Evolutionary conservation across 2,797 vertebrate species (phyloP), one percentile per base, ranked within the genome.

Genomic region (Rhyacichthys aspro): DNA sequence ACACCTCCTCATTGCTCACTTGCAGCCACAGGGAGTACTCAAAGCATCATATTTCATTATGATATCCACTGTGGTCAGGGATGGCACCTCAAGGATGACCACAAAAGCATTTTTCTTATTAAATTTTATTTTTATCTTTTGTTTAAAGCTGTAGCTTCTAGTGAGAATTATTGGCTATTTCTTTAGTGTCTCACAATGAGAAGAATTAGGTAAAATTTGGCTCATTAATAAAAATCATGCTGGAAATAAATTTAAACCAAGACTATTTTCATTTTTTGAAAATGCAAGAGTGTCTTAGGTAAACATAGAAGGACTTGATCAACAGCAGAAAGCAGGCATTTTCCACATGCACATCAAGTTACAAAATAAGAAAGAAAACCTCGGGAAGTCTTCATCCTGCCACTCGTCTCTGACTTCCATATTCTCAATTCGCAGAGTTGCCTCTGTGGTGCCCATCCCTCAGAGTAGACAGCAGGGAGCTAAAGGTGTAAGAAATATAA

Each of bases 301-400:
- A 33, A 17, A 18, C 37, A 16, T 11, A n/a, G 37, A 36, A 19
- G 7, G 11, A 18, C 11, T 60, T 9, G 9, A 49, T 8, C 3
- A 52, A 43, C 12, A 28, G 23, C 23, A 28, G 23, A 28, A 28
- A 28, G 23, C 23, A 28, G 23, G 23, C 23, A 28, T n/a, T n/a
- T n/a, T n/a, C n/a, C 23, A 28, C 23, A 28, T 28, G 23, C 23
- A 28, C 7, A 28, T 28, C n/a, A n/a, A n/a, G 53, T 19, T 17
- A 43, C 7, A 36, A 61, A 55, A 9, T 16, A 34, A 58, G 57
- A 15, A 15, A 49, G 43, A 83, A 8, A 67, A 97, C 97, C 95
- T 95, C 78, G 97, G 95, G 53, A 96, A 96, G 63, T 94, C 95
- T 47, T 96, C 94, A 0, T 97, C 96, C 60, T 97, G 95, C 95